phyloP scores from a whole-genome alignment of 2,888 invertebrate species.

The Unio delphinus region DNA sequence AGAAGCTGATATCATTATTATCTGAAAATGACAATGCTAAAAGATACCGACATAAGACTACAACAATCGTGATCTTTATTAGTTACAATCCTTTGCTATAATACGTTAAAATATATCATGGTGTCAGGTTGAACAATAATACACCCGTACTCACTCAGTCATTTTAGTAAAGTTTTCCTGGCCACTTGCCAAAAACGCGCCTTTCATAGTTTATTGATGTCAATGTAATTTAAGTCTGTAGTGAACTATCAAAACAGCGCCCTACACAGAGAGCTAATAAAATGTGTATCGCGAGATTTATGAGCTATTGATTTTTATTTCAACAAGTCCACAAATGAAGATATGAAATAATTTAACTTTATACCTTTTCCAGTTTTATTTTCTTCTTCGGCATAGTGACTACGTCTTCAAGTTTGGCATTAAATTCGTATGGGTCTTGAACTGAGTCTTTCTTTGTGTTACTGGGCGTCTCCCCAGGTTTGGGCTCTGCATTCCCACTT shows the following conservation, averaged over 20 bases:
- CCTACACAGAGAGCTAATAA: not conserved
- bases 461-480: conserved; percentile 49
- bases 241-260: not conserved
- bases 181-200: no score
- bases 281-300: not conserved
- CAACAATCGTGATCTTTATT: no score
- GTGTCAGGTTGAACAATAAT: no score
- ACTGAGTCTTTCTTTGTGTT: conserved; percentile 50
- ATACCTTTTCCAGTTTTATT: conserved; percentile 63
- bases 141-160: no score
- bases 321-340: conserved; percentile 2
- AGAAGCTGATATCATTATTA: no score
- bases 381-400: conserved; percentile 60
- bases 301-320: not conserved
- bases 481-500: conserved; percentile 46
- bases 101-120: no score
- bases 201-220: no score
- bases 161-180: no score
- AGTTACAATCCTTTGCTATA: no score
- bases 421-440: conserved; percentile 64
- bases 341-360: conserved; percentile 3
- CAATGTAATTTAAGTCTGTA: no score
- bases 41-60: no score
- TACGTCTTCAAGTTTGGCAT: conserved; percentile 65
- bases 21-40: no score